phyloP scores from a whole-genome alignment of 1,140 invertebrate genomes.

The Tachypleus tridentatus region DNA sequence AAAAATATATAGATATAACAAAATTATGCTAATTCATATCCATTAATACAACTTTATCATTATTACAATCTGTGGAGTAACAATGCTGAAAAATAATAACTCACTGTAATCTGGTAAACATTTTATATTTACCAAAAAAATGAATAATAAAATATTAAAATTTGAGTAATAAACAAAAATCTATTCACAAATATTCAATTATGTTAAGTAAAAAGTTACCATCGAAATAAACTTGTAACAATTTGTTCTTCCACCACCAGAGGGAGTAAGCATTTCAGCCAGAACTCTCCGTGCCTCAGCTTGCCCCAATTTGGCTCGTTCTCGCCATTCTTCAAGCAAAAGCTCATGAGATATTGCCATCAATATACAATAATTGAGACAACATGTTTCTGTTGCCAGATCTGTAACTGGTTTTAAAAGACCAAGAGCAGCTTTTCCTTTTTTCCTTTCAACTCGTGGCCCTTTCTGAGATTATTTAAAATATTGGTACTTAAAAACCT shows the following conservation, averaged over 20 bases:
- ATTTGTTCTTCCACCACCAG: slow-evolving; percentile 28
- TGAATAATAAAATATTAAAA: too few species aligned
- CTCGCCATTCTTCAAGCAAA: slow-evolving; percentile 30
- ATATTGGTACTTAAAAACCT: too few species aligned
- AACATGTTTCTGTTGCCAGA: slow-evolving; percentile 25
- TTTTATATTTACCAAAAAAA: too few species aligned
- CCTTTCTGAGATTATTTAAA: slow-evolving; percentile 9
- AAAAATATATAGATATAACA: too few species aligned
- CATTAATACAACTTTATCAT: too few species aligned
- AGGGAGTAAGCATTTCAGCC: slow-evolving; percentile 34
- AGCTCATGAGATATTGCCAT: slow-evolving; percentile 29
- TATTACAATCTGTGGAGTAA: too few species aligned
- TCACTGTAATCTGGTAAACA: too few species aligned
- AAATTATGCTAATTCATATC: too few species aligned
- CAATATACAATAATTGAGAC: slow-evolving; percentile 30
- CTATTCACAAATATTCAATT: too few species aligned
- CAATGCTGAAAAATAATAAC: too few species aligned
- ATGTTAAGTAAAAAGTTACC: slow-evolving; percentile 18
- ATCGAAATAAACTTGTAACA: slow-evolving; percentile 30
- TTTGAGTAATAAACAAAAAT: too few species aligned
- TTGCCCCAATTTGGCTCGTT: slow-evolving; percentile 27
- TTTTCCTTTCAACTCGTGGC: slow-evolving; percentile 21
- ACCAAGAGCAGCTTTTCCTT: slow-evolving; percentile 27
- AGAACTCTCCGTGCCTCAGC: slow-evolving; percentile 31
- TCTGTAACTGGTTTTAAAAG: slow-evolving; percentile 22